Base-by-base conservation (phyloP, 2,888 invertebrate genomes). In the Tipula vernalis region DNA sequence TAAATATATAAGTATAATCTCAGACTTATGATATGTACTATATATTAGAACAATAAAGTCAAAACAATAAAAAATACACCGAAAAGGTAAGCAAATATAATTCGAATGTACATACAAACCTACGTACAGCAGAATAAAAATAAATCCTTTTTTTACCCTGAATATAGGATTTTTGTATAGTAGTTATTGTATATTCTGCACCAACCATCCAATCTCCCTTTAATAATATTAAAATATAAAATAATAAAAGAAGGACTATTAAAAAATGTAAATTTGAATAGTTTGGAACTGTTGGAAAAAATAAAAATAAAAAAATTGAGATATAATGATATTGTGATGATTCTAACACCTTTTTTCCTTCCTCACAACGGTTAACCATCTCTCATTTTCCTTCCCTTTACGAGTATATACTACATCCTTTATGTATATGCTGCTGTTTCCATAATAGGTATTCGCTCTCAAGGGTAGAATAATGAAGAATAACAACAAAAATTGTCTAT, bases 261-360 rank as follows among this genome's bases (percentile, higher is more conserved):
- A 71, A 71, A 71, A 71, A 71, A 71, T 71, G 71, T 71, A 71
- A 71, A 71, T 71, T 71, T 71, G 71, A 71, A 71, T 71, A 71
- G 71, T 71, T 71, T 71, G 28, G 71, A 28, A 15, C 51, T 57
- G 15, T 57, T 57, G 51, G 15, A 57, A 28, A 8, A 71, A 18
- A 28, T n/a, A 71, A 28, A n/a, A 28, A 28, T 28, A 71, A 71
- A 4, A 28, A 71, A 71, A 71, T 71, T 71, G 18, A 18, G 71
- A 71, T 71, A 71, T 71, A 28, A 71, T 71, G 71, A 28, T 71
- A 71, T 71, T 71, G 71, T 71, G 71, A 71, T 71, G 71, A 71
- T 71, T 71, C 71, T 71, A 71, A 28, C 71, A 71, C 71, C 71
- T 71, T 71, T 57, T 51, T 71, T 71, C 28, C 10, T 71, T 71